Percentiles rank a stretch among this genome's conserved stretches.
Evolutionary conservation across 2,113 vertebrate genomes (phyloP).

Genomic region (Pangasianodon gigas): DNA sequence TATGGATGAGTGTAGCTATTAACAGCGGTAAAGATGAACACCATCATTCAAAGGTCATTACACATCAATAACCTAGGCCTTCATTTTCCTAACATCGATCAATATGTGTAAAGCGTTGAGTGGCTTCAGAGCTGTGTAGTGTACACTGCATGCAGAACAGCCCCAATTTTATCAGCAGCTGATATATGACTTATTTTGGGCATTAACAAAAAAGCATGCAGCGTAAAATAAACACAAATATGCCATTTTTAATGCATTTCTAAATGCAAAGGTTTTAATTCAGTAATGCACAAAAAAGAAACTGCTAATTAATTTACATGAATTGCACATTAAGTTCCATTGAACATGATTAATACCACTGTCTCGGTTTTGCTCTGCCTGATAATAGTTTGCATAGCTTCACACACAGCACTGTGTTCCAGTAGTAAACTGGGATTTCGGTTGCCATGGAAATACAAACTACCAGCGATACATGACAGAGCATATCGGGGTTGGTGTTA

Average conservation of each 20-base stretch:
- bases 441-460: slow-evolving; percentile 70
- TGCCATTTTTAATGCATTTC: background rate
- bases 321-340: background rate
- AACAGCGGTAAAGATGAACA: slow-evolving; percentile 46
- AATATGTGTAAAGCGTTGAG: slow-evolving; percentile 22
- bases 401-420: slow-evolving; percentile 22
- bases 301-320: background rate
- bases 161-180: background rate
- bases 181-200: background rate
- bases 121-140: background rate
- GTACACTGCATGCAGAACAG: background rate
- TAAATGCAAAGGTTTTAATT: background rate
- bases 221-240: background rate
- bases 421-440: slow-evolving; percentile 60
- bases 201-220: background rate
- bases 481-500: slow-evolving; percentile 66
- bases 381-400: background rate
- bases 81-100: slow-evolving; percentile 45
- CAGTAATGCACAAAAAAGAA: background rate
- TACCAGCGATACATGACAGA: slow-evolving; percentile 59
- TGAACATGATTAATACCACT: too few relatives aligned
- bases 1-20: background rate
- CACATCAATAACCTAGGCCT: slow-evolving; percentile 8
- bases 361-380: background rate
- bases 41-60: slow-evolving; percentile 52